Evolutionary conservation across 2,888 invertebrate genomes (phyloP), one percentile per base, ranked within the genome.

Genomic region (Athetis lepigone): DNA sequence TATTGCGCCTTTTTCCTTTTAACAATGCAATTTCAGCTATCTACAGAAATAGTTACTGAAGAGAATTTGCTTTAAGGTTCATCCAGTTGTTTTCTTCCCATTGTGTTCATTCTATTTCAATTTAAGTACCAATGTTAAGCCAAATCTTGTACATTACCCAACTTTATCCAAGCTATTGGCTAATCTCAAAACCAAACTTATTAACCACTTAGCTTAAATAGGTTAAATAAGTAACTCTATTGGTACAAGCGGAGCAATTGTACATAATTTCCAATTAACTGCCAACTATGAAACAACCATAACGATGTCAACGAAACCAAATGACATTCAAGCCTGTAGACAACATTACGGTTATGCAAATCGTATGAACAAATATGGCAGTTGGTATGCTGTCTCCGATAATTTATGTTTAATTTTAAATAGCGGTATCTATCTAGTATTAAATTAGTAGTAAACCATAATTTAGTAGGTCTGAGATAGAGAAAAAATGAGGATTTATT

Each of bases 301-400:
- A 43, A 43, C 51, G 58, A 64, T 64, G 60, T 58, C 63, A 49
- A 60, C 29, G 51, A 52, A 64, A 50, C 50, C 11, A 19, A 42
- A 25, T 57, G 61, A 62, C 57, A 72, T 72, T 62, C 50, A 61
- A 66, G 46, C 27, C 45, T 46, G 29, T 21, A 19, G 18, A 37
- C n/a, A 39, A 18, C 7, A 42, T 58, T 58, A 40, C 61, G 39
- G 60, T 69, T 69, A 69, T 74, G 57, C 59, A 60, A 73, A 71
- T 60, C n/a, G n/a, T 57, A 29, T n/a, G 18, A 19, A 36, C 67
- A 59, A 55, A 67, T 55, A 58, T 29, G 61, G 61, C 29, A 23
- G 13, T 7, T 27, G 13, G 65, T 57, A 45, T 52, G 49, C 37
- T 23, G 49, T 42, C 45, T 33, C 19, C 3, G 19, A 7, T 50